Conservation (phyloP, 2,797 vertebrate species). For the Trichosurus vulpecula region DNA sequence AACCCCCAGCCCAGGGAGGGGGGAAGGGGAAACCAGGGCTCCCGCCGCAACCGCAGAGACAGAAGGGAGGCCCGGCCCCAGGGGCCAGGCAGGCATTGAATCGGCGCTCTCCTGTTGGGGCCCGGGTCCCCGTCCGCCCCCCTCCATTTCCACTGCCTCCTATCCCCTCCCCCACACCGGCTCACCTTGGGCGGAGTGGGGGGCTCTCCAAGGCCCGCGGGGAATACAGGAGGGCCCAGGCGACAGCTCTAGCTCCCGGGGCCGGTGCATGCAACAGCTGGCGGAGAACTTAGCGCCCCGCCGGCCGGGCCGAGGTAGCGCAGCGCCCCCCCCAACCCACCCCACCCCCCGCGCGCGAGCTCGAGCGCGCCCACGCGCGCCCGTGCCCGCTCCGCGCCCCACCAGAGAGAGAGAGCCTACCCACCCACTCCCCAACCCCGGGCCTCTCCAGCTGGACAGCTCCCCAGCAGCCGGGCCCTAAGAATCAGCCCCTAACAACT, state of each 20-base stretch:
- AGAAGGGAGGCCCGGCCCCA: constrained; percentile 15
- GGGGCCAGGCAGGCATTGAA: neutral
- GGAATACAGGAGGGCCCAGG: neutral
- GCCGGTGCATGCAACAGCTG: constrained; percentile 68
- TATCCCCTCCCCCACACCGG: neutral
- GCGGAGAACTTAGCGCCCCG: constrained; percentile 49
- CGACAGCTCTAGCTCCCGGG: neutral
- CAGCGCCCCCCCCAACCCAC: constrained; percentile 66
- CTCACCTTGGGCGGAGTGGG: neutral
- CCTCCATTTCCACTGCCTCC: neutral
- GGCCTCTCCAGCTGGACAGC: neutral
- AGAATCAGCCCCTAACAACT: neutral
- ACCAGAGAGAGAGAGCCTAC: neutral
- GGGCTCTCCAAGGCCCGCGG: neutral
- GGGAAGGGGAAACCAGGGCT: constrained; percentile 50
- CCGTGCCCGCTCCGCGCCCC: neutral
- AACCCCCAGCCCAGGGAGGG: constrained; percentile 60
- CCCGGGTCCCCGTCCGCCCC: neutral
- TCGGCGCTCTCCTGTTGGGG: constrained; percentile 5
- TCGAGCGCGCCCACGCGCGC: neutral
- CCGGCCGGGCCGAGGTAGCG: neutral
- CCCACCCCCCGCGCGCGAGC: neutral
- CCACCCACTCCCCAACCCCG: rapidly evolving
- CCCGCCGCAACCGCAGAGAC: constrained; percentile 54
- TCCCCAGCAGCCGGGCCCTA: neutral